A percentile compares a stretch with the other conserved stretches of the same genome.
These are phyloP conservation scores for Bos indicus DNA, from an alignment of 2,113 vertebrate species.

Conservation along the genomic window DNA sequence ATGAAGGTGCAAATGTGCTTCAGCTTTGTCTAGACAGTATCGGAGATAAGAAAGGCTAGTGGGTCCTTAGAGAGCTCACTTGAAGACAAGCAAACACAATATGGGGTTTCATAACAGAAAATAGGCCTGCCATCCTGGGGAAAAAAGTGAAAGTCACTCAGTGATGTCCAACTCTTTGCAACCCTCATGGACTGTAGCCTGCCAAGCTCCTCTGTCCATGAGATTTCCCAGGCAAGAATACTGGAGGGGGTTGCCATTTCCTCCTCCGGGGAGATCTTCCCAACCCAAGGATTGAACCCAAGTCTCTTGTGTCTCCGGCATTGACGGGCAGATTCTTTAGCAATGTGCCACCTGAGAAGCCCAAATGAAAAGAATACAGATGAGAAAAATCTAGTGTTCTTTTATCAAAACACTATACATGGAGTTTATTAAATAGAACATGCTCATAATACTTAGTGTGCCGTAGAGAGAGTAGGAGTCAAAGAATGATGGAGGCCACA, in stretches of 20 bases:
- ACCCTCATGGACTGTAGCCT: neutral
- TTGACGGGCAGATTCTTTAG: neutral
- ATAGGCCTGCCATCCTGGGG: neutral
- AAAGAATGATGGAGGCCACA: neutral
- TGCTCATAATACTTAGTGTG: accelerated
- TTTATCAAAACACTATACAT: neutral
- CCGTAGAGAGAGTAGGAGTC: neutral
- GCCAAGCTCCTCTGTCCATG: neutral
- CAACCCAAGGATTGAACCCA: neutral
- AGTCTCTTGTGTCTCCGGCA: neutral
- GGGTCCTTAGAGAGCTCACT: neutral
- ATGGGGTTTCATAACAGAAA: accelerated
- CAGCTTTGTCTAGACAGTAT: neutral
- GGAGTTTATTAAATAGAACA: neutral
- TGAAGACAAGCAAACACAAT: neutral
- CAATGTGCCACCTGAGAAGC: neutral
- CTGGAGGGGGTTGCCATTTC: neutral
- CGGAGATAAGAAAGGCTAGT: neutral
- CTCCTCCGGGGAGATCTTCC: neutral
- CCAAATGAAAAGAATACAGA: neutral
- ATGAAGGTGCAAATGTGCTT: neutral
- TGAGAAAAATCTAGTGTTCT: neutral
- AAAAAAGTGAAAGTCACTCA: neutral
- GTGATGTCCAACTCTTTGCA: accelerated
- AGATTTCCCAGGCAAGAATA: neutral